Base-by-base conservation (phyloP, 2,113 vertebrate species). In the Falco punctatus region DNA sequence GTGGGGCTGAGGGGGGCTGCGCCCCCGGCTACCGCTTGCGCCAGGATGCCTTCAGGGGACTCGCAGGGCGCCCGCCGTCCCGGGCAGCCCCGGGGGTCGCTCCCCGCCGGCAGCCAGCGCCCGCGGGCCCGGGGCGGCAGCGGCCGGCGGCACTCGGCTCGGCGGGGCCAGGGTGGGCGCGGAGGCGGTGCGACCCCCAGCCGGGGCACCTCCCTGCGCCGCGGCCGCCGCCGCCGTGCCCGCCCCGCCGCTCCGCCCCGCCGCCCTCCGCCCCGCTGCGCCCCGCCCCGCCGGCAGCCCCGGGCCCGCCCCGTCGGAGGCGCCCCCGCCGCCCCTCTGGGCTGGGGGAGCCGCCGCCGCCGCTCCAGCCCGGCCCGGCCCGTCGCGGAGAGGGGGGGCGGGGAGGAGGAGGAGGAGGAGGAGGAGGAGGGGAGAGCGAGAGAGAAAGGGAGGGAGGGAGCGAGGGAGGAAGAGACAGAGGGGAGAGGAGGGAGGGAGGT, bases 91-190 rank as follows among this genome's bases (percentile, higher is more conserved):
- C 14, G 10, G 8, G 5, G 40, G 4, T n/a, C 35, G 10, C 26
- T 7, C 6, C 2, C 40, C 4, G 64, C 14, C 6, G 30, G 9
- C 5, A 4, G 3, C 5, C 17, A 23, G 21, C 2, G 3, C 7
- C 32, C 3, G 12, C 24, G 3, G 5, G 44, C 3, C 4, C 35
- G 35, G 35, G 35, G n/a, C n/a, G n/a, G n/a, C n/a, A n/a, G n/a
- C n/a, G n/a, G n/a, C n/a, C n/a, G n/a, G n/a, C n/a, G n/a, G n/a
- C n/a, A n/a, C n/a, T n/a, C n/a, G n/a, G n/a, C 22, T 10, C 70
- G 19, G n/a, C 22, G 33, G 9, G 7, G n/a, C n/a, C n/a, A n/a
- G n/a, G n/a, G n/a, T n/a, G n/a, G n/a, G n/a, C n/a, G n/a, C n/a
- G n/a, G n/a, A n/a, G n/a, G n/a, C n/a, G n/a, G n/a, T n/a, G n/a